These are phyloP conservation scores for Bubalus kerabau DNA, from an alignment of 2,113 vertebrate species.

Conservation along the genomic window DNA sequence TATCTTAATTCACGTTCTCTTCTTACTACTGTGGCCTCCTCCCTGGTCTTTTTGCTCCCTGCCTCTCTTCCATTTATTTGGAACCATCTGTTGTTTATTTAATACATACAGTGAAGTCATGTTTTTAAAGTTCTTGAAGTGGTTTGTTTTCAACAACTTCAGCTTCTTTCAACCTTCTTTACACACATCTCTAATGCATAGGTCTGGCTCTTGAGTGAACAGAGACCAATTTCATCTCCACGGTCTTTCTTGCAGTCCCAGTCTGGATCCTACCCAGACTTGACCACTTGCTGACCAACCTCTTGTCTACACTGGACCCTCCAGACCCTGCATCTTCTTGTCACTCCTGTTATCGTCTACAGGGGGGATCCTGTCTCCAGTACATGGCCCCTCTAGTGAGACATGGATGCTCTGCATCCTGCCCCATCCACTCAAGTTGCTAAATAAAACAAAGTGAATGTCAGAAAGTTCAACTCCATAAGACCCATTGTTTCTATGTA, in stretches of 20 bases:
- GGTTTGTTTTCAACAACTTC: not conserved
- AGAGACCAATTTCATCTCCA: not conserved
- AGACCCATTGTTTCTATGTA: not conserved
- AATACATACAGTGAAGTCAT: not conserved
- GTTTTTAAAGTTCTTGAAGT: not conserved
- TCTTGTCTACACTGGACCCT: not conserved
- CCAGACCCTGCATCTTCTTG: not conserved
- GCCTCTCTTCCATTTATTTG: not conserved
- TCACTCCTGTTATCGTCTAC: too few species aligned
- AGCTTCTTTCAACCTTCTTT: not conserved
- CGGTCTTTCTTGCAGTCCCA: not conserved
- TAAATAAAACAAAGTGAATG: not conserved
- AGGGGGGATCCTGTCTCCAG: not conserved
- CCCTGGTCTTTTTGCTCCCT: not conserved
- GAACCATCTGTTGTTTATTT: not conserved
- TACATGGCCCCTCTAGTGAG: too few species aligned
- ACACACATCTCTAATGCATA: not conserved
- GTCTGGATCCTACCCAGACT: not conserved
- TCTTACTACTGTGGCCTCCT: not conserved
- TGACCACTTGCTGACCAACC: not conserved
- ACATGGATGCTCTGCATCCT: not conserved
- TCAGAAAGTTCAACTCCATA: not conserved
- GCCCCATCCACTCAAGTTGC: not conserved
- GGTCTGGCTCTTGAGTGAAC: not conserved
- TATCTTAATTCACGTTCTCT: not conserved